Conservation (phyloP, 2,888 invertebrate species). For the Leucophenga montana region DNA sequence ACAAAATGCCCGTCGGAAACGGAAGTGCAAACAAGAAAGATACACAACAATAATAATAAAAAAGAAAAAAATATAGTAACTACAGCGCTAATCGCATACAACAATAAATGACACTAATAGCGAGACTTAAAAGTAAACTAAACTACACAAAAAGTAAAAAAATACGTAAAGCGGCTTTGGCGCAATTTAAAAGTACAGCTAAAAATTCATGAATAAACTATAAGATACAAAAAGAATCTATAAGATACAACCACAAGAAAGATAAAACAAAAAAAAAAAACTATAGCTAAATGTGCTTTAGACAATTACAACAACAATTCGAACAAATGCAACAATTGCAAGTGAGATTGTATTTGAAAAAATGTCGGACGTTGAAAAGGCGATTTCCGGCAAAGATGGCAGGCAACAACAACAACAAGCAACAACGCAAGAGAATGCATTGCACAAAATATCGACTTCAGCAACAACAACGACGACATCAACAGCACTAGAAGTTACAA, state of each 20-base stretch:
- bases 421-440: constrained; percentile 38
- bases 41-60: constrained; percentile 1
- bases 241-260: background rate
- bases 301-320: constrained; percentile 29
- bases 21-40: constrained; percentile 27
- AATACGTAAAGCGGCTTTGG: constrained; percentile 27
- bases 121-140: background rate
- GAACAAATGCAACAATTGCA: constrained; percentile 49
- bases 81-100: background rate
- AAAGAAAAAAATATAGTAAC: no score
- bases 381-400: constrained; percentile 66
- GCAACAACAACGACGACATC: constrained; percentile 27
- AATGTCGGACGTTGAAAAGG: constrained; percentile 74
- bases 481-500: constrained; percentile 31
- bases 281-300: constrained; percentile 51
- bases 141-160: constrained; percentile 23
- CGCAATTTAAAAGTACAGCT: constrained; percentile 25
- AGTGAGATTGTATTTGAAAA: constrained; percentile 59
- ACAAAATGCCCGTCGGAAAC: constrained; percentile 28
- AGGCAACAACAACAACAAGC: constrained; percentile 40
- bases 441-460: constrained; percentile 16
- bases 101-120: constrained; percentile 24
- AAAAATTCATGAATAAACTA: no score
- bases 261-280: constrained; percentile 28
- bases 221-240: no score